Conservation (phyloP, 2,888 invertebrate genomes). For the Machimus rusticus region DNA sequence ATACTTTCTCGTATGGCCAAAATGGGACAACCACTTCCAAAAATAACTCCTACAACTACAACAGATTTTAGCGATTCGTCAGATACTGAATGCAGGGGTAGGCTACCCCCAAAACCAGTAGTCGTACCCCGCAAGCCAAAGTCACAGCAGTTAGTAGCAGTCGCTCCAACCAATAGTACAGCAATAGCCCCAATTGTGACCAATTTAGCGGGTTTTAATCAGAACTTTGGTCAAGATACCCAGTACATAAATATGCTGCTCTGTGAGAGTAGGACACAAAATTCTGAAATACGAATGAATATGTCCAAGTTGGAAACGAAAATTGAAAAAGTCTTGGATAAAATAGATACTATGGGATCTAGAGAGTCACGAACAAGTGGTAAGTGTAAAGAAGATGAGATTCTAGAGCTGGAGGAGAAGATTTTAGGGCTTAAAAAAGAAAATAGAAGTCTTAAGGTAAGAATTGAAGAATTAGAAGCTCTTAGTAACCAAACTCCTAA, state of each 20-base stretch:
- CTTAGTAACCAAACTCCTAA: background rate
- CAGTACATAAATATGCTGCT: conserved; percentile 67
- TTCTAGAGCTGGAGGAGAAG: conserved; percentile 59
- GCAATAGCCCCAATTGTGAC: background rate
- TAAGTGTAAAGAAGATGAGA: conserved; percentile 51
- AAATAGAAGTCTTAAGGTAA: conserved; percentile 56
- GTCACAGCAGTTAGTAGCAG: background rate
- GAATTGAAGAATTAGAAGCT: conserved; percentile 40
- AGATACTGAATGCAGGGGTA: conserved; percentile 59
- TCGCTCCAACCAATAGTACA: conserved; percentile 52
- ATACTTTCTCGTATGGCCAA: conserved; percentile 68
- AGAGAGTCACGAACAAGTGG: conserved; percentile 10
- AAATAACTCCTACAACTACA: conserved; percentile 49
- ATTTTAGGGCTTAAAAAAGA: conserved; percentile 58
- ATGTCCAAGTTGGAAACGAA: conserved; percentile 71
- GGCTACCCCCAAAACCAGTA: conserved; percentile 45
- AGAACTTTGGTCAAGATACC: conserved; percentile 55
- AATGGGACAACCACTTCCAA: conserved; percentile 65
- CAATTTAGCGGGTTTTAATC: background rate
- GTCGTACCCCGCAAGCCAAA: conserved; percentile 48
- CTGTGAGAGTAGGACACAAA: conserved; percentile 70
- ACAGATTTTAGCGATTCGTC: conserved; percentile 63
- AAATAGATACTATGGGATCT: conserved; percentile 57
- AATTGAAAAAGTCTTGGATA: conserved; percentile 69
- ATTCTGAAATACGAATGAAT: conserved; percentile 72